Conservation (phyloP, 2,888 invertebrate genomes). For the Lingula anatina region DNA sequence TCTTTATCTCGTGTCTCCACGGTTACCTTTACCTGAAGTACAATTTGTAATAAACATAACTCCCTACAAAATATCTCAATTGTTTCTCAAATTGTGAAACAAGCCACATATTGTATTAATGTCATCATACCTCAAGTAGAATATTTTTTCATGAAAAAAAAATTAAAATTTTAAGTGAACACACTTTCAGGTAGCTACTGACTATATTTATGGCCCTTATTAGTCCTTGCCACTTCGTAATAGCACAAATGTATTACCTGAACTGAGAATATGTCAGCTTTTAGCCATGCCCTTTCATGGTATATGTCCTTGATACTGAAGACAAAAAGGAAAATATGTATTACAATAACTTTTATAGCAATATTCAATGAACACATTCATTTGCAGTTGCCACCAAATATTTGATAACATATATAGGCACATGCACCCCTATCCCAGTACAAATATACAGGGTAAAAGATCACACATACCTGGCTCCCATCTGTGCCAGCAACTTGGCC, state of each 20-base stretch:
- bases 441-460: background rate
- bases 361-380: background rate
- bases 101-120: background rate
- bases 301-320: conserved; percentile 82
- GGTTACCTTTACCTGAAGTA: conserved; percentile 76
- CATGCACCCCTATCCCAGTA: background rate
- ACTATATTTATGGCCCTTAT: too few relatives aligned
- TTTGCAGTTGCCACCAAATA: background rate
- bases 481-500: conserved; percentile 67
- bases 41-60: too few relatives aligned
- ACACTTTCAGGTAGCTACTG: too few relatives aligned
- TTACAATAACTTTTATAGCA: background rate
- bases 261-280: conserved; percentile 72
- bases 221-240: too few relatives aligned
- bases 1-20: conserved; percentile 81
- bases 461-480: conserved; percentile 70
- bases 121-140: background rate
- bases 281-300: conserved; percentile 92
- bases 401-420: too few relatives aligned
- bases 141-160: background rate
- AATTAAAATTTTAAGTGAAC: too few relatives aligned
- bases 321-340: conserved; percentile 9
- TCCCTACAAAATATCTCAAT: too few relatives aligned
- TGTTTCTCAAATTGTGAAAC: too few relatives aligned
- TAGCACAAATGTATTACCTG: conserved; percentile 23